Evolutionary conservation across 1,140 invertebrate species (phyloP).

Genomic region (Polypedilum pembai): DNA sequence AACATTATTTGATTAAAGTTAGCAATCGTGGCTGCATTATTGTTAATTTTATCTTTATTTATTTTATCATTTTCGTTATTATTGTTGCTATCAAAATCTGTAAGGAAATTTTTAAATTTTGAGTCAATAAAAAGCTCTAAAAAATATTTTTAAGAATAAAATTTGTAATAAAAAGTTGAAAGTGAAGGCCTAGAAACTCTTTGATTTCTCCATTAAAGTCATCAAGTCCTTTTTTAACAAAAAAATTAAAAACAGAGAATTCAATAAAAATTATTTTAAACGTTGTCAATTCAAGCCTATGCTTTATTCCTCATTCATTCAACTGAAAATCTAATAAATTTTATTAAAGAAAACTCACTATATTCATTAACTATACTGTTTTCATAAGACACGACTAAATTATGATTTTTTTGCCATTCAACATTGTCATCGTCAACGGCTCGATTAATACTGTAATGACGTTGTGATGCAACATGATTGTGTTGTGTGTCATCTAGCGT

Average conservation of each 20-base stretch:
- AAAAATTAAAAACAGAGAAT: too few relatives aligned
- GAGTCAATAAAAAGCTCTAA: too few relatives aligned
- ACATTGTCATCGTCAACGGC: background rate
- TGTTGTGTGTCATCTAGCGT: slow-evolving; percentile 2
- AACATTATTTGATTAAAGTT: background rate
- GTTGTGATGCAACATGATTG: background rate
- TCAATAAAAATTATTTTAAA: too few relatives aligned
- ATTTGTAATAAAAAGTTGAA: too few relatives aligned
- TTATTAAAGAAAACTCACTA: background rate
- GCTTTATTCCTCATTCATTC: too few relatives aligned
- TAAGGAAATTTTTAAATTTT: background rate
- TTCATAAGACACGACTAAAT: slow-evolving; percentile 28
- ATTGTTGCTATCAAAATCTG: slow-evolving; percentile 28
- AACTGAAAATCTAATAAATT: too few relatives aligned
- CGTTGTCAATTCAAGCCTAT: too few relatives aligned
- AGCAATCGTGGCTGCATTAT: background rate
- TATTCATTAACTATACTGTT: slow-evolving; percentile 26
- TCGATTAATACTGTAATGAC: slow-evolving; percentile 9
- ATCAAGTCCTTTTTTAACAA: too few relatives aligned
- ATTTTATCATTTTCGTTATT: background rate
- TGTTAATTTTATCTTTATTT: background rate
- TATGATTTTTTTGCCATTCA: background rate
- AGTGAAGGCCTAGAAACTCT: too few relatives aligned
- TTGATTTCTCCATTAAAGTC: too few relatives aligned
- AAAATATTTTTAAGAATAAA: too few relatives aligned